Base-by-base conservation (phyloP, 23 tunicate species). In the Halocynthia roretzi region DNA sequence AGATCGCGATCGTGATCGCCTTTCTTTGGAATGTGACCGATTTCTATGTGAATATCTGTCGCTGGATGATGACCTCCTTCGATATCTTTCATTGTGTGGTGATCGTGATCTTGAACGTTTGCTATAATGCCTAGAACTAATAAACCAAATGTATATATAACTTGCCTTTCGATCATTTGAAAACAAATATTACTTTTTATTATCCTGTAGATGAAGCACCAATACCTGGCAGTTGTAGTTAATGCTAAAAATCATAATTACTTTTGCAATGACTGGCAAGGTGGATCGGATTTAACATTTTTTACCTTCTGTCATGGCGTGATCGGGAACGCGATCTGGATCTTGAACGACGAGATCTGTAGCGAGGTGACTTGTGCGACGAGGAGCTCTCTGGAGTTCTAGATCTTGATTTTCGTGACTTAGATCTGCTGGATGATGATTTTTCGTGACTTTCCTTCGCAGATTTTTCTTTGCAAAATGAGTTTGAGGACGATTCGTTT, bases 281-380 rank as follows among this genome's bases (percentile, higher is more conserved):
- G 44, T 31, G 44, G 44, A 31, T 31, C 44, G 4, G 44, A 31
- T 31, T 31, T 31, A 31, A 31, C 2, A 31, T 31, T 31, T 31
- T 0, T 31, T 31, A 31, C 44, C 80, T 54, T 19, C 69, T 76
- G 48, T 71, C 70, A 8, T 79, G 83, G 19, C 83, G 83, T 61
- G 89, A 85, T 10, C 83, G 58, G 54, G 91, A 67, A n/a, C 71
- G 71, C 18, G 71, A 86, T 56, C 81, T 61, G 57, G 84, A 76
- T 6, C 80, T 51, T 6, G 67, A 67, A 17, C 67, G 71, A 8
- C 53, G 62, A 51, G 67, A 80, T 53, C 68, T 80, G n/a, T 51
- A 71, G 6, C 66, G 7, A 58, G 67, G 61, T 14, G 73, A 7
- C 18, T 53, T 40, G 52, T 64, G 51, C 12, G 71, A 53, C 57